Evolutionary conservation across 2,113 vertebrate species (phyloP), one percentile per base, ranked within the genome.

Genomic region (Perca fluviatilis): DNA sequence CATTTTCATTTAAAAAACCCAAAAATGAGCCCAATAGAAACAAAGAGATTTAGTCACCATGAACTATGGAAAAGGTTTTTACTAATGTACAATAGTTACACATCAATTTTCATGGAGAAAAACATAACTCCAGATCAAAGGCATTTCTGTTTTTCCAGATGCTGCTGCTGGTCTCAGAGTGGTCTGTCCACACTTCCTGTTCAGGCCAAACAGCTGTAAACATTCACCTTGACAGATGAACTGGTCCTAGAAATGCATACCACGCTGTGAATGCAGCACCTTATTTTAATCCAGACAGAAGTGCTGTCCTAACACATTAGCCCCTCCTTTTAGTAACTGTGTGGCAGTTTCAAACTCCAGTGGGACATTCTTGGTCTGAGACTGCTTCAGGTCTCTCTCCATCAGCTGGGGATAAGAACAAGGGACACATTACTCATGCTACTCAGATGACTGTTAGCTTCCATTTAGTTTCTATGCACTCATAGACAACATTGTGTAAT

Each of bases 291-390:
- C 90, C 65, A 98, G 91, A 1, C 93, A 87, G 83, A 99, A 99
- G 85, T 97, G 93, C n/a, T 95, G 94, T 10, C 93, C 93, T 8
- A 97, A 94, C 74, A 97, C 88, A 13, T 95, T 92, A 0, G 92
- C 92, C 0, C 83, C 94, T 74, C 90, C 96, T 79, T 96, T 95
- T 36, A 99, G 94, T 56, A 99, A 90, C 36, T 96, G 95, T 13
- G 80, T 92, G 0, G 95, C 90, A 0, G 85, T 94, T 73, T 97
- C 94, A 82, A 97, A 99, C 92, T 99, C 98, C 90, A 99, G 87
- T 0, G 98, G 96, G 18, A 97, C 76, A 1, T 62, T 87, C 3
- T 89, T 86, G 1, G 27, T 77, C 49, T 92, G 93, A 13, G 91
- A 95, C 91, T 95, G 95, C 80, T 96, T 97, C 84, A 99, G 84